A percentile compares a stretch with the other conserved stretches of the same genome.
Evolutionary conservation across 2,888 invertebrate species (phyloP).

Genomic region (Axea sp.): DNA sequence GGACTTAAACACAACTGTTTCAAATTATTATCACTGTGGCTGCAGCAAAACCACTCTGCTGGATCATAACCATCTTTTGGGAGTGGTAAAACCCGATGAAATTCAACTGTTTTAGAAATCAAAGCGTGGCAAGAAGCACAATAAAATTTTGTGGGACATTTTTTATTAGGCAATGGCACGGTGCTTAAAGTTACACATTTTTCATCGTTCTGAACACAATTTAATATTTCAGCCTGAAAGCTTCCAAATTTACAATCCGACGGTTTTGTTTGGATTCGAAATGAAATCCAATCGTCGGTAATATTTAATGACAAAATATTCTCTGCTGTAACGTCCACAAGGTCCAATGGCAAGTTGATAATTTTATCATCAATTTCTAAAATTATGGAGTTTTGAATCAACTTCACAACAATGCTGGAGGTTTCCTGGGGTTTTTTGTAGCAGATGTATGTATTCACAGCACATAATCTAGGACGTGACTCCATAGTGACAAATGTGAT

Average conservation of each 20-base stretch:
- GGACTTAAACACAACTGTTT: constrained; percentile 64
- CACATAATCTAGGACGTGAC: constrained; percentile 72
- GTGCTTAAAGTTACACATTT: constrained; percentile 33
- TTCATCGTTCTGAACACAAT: constrained; percentile 1
- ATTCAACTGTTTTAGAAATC: constrained; percentile 67
- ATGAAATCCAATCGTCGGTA: constrained; percentile 72
- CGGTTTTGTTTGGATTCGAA: constrained; percentile 73
- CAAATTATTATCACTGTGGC: constrained; percentile 56
- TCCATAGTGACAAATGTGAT: constrained; percentile 71
- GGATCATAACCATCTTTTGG: constrained; percentile 74
- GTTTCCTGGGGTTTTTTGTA: constrained; percentile 63
- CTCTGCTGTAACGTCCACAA: too few species aligned
- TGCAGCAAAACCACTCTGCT: constrained; percentile 77
- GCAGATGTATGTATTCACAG: constrained; percentile 73
- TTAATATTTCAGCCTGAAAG: constrained; percentile 71
- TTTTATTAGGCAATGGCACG: constrained; percentile 63
- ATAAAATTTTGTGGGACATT: constrained; percentile 62
- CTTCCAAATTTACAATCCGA: constrained; percentile 71
- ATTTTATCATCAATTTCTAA: constrained; percentile 65
- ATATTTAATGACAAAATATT: constrained; percentile 70
- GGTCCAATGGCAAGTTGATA: too few species aligned
- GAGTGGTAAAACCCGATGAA: constrained; percentile 72
- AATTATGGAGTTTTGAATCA: constrained; percentile 69
- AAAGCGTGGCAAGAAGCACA: constrained; percentile 69
- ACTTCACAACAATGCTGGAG: constrained; percentile 66